Conservation (phyloP, 2,113 vertebrate genomes). For the Trachemys scripta region DNA sequence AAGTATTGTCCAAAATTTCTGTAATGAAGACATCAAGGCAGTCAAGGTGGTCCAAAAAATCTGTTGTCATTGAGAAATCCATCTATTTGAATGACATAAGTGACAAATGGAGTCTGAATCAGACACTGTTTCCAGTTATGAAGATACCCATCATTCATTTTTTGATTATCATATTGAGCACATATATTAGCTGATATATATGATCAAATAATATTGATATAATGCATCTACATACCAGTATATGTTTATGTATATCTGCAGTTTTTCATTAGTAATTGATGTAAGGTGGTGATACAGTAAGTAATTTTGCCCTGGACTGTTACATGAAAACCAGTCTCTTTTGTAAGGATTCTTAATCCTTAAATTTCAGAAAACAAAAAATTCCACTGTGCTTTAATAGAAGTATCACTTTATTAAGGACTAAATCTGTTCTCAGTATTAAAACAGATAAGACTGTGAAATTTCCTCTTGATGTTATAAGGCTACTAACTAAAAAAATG, state of each 20-base stretch:
- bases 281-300: not conserved
- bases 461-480: not conserved
- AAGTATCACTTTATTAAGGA: not conserved
- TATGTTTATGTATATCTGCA: not conserved
- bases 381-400: not conserved
- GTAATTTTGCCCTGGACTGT: not conserved
- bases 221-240: not conserved
- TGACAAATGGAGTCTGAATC: not conserved
- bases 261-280: constrained; percentile 1
- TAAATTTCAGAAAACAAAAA: not conserved
- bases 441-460: not conserved
- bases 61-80: not conserved
- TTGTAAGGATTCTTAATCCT: not conserved
- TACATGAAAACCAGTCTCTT: not conserved
- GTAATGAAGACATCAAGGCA: not conserved
- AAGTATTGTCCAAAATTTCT: not conserved
- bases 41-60: not conserved
- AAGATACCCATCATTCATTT: constrained; percentile 9
- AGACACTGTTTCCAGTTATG: not conserved
- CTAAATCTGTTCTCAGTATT: not conserved
- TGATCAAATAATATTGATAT: not conserved
- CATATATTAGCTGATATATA: not conserved
- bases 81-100: not conserved
- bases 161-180: not conserved
- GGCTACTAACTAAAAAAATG: not conserved